phyloP scores from a whole-genome alignment of 2,888 invertebrate genomes.

The Lutraria lutraria region DNA sequence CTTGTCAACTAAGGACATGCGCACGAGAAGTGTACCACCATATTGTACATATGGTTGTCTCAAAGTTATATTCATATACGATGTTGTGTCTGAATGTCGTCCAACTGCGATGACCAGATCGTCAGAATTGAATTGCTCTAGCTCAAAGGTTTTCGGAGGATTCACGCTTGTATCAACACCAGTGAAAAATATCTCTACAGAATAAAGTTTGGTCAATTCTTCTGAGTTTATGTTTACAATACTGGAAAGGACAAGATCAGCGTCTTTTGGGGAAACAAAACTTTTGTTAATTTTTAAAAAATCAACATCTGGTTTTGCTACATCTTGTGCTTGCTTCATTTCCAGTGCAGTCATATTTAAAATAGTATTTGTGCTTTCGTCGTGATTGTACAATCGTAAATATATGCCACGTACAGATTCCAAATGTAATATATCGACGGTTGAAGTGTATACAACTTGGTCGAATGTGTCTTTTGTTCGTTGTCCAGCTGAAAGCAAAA shows the following conservation, averaged over 20 bases:
- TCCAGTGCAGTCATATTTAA: conserved; percentile 46
- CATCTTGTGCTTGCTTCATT: conserved; percentile 39
- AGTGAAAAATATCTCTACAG: conserved; percentile 62
- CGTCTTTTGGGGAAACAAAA: conserved; percentile 42
- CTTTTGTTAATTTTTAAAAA: conserved; percentile 41
- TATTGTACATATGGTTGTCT: conserved; percentile 58
- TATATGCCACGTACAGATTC: conserved; percentile 35
- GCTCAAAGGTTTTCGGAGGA: conserved; percentile 61
- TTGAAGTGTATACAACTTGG: conserved; percentile 26
- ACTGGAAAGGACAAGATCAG: conserved; percentile 53
- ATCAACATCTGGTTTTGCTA: conserved; percentile 34
- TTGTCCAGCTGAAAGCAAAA: conserved; percentile 19
- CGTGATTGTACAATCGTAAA: conserved; percentile 55
- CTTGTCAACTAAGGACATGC: conserved; percentile 48
- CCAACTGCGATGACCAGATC: conserved; percentile 39
- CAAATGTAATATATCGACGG: conserved; percentile 14
- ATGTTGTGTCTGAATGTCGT: conserved; percentile 33
- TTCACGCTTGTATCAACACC: conserved; percentile 59
- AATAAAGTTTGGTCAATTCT: conserved; percentile 44
- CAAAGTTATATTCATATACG: conserved; percentile 55
- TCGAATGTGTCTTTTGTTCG: background rate
- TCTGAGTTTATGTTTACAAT: conserved; percentile 45
- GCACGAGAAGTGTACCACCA: conserved; percentile 63
- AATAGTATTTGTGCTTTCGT: conserved; percentile 46
- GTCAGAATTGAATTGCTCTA: conserved; percentile 49